phyloP scores from a whole-genome alignment of 2,888 invertebrate genomes.

The Timema podura region DNA sequence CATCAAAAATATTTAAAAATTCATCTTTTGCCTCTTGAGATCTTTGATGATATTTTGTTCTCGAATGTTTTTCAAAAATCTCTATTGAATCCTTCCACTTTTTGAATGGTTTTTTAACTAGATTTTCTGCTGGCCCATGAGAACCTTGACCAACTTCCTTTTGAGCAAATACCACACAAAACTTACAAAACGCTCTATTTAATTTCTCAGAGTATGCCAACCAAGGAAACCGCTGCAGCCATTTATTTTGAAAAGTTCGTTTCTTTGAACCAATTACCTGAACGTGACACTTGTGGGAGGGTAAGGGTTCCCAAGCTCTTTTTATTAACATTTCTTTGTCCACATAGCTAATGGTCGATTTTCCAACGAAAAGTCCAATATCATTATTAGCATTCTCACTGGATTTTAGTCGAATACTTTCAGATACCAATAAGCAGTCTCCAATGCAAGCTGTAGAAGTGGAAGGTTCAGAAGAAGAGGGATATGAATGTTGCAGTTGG shows the following conservation, averaged over 20 bases:
- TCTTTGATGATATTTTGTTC: constrained; percentile 10
- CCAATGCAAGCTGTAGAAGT: too few relatives aligned
- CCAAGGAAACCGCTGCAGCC: constrained; percentile 14
- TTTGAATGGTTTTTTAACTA: constrained; percentile 11
- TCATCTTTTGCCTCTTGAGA: constrained; percentile 8
- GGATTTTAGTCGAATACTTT: too few relatives aligned
- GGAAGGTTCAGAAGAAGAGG: too few relatives aligned
- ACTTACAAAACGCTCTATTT: constrained; percentile 11
- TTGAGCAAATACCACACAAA: constrained; percentile 14
- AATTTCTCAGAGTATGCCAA: constrained; percentile 12
- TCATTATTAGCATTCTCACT: too few relatives aligned
- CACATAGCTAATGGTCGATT: too few relatives aligned
- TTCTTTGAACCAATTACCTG: not conserved
- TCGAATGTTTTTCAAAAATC: constrained; percentile 2
- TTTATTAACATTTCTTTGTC: too few relatives aligned
- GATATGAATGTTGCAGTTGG: too few relatives aligned
- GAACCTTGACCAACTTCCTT: constrained; percentile 11
- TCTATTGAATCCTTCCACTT: constrained; percentile 15
- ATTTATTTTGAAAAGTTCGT: not conserved
- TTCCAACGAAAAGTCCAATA: too few relatives aligned
- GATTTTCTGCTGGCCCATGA: constrained; percentile 5
- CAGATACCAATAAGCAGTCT: too few relatives aligned
- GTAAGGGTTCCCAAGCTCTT: too few relatives aligned
- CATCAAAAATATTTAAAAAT: constrained; percentile 6
- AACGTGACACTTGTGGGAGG: constrained; percentile 1